Evolutionary conservation across 2,113 vertebrate genomes (phyloP).

Genomic region (Gopherus flavomarginatus): DNA sequence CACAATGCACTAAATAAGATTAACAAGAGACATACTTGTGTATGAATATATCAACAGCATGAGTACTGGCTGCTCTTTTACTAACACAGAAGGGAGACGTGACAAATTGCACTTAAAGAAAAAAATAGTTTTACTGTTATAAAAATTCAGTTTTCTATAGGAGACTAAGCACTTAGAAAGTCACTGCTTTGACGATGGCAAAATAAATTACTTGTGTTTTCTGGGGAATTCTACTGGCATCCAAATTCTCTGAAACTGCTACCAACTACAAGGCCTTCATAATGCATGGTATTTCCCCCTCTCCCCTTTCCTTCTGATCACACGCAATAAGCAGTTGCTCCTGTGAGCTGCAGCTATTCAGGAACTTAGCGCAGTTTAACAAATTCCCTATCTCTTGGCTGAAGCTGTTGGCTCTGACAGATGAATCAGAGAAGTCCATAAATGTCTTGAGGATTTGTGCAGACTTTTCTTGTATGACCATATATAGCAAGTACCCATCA

Average conservation of each 20-base stretch:
- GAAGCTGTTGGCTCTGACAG: constrained; percentile 55
- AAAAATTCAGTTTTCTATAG: constrained; percentile 15
- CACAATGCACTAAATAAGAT: background rate
- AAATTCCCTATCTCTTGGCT: constrained; percentile 74
- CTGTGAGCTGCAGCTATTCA: constrained; percentile 52
- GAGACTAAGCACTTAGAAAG: constrained; percentile 48
- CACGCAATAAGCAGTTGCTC: constrained; percentile 33
- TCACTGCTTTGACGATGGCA: constrained; percentile 43
- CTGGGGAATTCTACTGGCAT: constrained; percentile 33
- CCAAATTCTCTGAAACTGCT: constrained; percentile 49
- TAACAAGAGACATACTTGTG: constrained; percentile 2
- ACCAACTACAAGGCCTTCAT: constrained; percentile 46
- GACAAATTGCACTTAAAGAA: constrained; percentile 57
- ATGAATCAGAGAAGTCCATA: constrained; percentile 79
- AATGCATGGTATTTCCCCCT: constrained; percentile 31
- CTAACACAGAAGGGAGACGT: constrained; percentile 21
- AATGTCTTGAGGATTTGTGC: constrained; percentile 69
- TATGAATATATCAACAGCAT: constrained; percentile 31
- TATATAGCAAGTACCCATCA: constrained; percentile 77
- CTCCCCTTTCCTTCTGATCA: constrained; percentile 53
- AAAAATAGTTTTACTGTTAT: constrained; percentile 47
- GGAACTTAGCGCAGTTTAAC: constrained; percentile 67
- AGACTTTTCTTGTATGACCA: constrained; percentile 72
- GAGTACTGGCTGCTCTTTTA: constrained; percentile 29
- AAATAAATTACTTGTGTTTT: constrained; percentile 56